These are phyloP conservation scores for Nesometra sesokonis DNA, from an alignment of 35 echinoderm and acorn worm genomes.

Conservation along the genomic window DNA sequence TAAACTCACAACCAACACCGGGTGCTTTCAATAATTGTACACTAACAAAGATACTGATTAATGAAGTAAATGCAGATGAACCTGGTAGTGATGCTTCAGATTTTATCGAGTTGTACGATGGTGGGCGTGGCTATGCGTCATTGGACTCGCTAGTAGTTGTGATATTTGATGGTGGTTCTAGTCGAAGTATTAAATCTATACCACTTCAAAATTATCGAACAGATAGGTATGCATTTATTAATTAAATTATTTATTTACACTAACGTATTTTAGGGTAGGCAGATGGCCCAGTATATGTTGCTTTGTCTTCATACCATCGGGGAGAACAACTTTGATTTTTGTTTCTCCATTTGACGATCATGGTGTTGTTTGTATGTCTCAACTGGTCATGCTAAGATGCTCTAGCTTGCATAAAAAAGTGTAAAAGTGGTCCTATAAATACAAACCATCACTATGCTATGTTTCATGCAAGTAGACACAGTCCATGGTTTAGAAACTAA, in stretches of 20 bases:
- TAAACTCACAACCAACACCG: constrained; percentile 55
- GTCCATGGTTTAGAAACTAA: too few relatives aligned
- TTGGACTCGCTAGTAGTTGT: constrained; percentile 58
- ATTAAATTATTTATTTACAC: neutral
- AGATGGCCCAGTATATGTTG: neutral
- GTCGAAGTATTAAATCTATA: constrained; percentile 10
- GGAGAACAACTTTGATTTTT: too few relatives aligned
- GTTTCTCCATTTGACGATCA: too few relatives aligned
- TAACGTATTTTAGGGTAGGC: neutral
- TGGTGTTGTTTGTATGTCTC: too few relatives aligned
- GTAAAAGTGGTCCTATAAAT: too few relatives aligned
- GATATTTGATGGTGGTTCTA: constrained; percentile 14
- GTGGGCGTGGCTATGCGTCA: constrained; percentile 54
- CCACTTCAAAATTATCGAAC: constrained; percentile 43
- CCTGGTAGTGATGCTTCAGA: constrained; percentile 19
- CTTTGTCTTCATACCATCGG: neutral
- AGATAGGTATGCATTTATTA: constrained; percentile 23
- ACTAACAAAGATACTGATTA: constrained; percentile 55
- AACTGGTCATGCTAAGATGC: too few relatives aligned
- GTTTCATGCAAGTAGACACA: too few relatives aligned
- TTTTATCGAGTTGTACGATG: constrained; percentile 92
- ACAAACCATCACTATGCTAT: too few relatives aligned
- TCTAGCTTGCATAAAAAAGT: too few relatives aligned
- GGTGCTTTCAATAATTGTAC: constrained; percentile 74
- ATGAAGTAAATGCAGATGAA: constrained; percentile 59